Conservation (phyloP, 2,797 vertebrate genomes). For the Arctocebus calabarensis region DNA sequence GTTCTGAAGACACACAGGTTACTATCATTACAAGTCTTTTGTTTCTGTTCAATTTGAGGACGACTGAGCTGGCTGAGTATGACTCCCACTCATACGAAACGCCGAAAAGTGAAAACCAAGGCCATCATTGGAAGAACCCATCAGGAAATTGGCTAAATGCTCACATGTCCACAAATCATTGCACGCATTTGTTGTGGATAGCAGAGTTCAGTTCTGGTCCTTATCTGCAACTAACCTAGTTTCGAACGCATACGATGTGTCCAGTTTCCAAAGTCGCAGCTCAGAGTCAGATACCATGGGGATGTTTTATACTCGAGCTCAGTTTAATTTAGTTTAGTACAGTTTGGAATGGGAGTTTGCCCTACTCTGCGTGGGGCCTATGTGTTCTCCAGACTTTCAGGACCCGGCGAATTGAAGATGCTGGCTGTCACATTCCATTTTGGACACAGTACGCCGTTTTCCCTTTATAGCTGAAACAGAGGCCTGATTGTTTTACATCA, state of each 20-base stretch:
- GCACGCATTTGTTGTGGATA: not conserved
- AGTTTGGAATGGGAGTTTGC: not conserved
- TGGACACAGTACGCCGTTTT: conserved; percentile 34
- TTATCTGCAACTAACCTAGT: not conserved
- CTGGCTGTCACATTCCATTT: not conserved
- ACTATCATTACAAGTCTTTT: not conserved
- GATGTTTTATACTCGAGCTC: not conserved
- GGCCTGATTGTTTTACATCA: conserved; percentile 48
- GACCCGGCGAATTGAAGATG: not conserved
- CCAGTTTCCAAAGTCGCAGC: not conserved
- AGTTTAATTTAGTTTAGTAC: not conserved
- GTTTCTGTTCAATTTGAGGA: not conserved
- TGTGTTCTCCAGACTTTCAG: not conserved
- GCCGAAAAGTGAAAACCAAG: conserved; percentile 26
- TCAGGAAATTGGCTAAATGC: conserved; percentile 25
- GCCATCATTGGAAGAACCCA: conserved; percentile 2
- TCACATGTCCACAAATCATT: not conserved
- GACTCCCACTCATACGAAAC: not conserved
- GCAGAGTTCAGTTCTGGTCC: not conserved
- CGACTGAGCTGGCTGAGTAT: not conserved
- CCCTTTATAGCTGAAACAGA: conserved; percentile 54
- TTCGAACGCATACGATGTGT: not conserved
- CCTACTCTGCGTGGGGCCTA: not conserved
- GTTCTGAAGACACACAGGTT: not conserved
- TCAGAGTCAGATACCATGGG: not conserved